Base-by-base conservation (phyloP, 2,113 vertebrate species). In the Pteropus alecto region DNA sequence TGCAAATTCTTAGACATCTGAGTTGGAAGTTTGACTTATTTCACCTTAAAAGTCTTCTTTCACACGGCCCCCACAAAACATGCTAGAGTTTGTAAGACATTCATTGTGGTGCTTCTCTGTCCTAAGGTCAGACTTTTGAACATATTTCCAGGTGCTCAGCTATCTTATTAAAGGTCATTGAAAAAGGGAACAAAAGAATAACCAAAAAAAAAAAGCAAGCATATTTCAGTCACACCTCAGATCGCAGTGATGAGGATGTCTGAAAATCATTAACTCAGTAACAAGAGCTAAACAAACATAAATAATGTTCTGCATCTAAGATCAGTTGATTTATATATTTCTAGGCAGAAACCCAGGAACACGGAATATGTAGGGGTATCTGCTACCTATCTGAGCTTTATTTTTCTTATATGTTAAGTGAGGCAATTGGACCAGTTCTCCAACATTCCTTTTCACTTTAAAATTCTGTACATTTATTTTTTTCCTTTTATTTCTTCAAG, bases 381-480 rank as follows among this genome's bases (percentile, higher is more conserved):
- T 28, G 60, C 67, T 48, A 7, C 22, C n/a, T 68, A 43, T 68
- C n/a, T 60, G 56, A 86, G n/a, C 18, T 87, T 77, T 14, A 8
- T 30, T 85, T 94, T 83, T 61, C 61, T 88, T 79, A 16, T 15
- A 11, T 65, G 41, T 67, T 74, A 41, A 48, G 46, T 33, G 70
- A 82, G 24, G 35, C 61, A 9, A 41, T 65, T 65, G 22, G 51
- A 46, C n/a, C 16, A 74, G 83, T 58, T 89, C 33, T 78, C n/a
- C 22, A 41, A 7, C 51, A 56, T 60, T 28, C 2, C n/a, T 87
- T 93, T 26, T 94, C 74, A 89, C 12, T 87, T 93, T 73, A 68
- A 89, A 87, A 78, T 82, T 61, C n/a, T 54, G 18, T 51, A 56
- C 79, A 35, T 51, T 93, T 68, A 33, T 54, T 60, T 24, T n/a